Percentiles rank a stretch among this genome's conserved stretches.
phyloP scores from a whole-genome alignment of 2,113 vertebrate genomes.

The Zapornia atra region DNA sequence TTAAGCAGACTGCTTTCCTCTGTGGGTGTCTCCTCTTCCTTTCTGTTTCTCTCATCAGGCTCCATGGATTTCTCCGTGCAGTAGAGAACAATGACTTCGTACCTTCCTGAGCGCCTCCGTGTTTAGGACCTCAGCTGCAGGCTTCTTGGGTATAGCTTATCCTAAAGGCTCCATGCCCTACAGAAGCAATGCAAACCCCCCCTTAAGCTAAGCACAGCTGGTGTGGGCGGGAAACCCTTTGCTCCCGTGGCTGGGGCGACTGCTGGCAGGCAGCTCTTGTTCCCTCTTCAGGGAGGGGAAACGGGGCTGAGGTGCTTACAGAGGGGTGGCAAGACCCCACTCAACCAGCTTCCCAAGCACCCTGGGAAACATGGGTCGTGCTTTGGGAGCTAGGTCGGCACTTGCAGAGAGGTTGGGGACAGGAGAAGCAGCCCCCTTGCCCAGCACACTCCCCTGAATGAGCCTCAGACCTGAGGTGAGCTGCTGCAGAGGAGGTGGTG shows the following conservation, averaged over 20 bases:
- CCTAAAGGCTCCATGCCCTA: neutral
- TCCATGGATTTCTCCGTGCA: neutral
- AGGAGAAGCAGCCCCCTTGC: neutral
- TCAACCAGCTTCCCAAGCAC: neutral
- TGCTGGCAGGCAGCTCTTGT: neutral
- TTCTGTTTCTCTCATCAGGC: neutral
- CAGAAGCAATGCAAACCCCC: neutral
- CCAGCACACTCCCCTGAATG: neutral
- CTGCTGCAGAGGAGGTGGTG: neutral
- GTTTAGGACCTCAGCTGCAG: neutral
- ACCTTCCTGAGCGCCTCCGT: neutral
- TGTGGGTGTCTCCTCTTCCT: neutral
- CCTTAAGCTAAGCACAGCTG: neutral
- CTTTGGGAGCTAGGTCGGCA: neutral
- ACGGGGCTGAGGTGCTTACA: rapidly evolving
- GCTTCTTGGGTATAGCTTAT: neutral
- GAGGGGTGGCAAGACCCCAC: neutral
- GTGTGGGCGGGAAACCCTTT: neutral
- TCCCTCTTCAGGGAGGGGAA: neutral
- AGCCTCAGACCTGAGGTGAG: neutral
- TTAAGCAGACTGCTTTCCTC: neutral
- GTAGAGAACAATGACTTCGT: neutral
- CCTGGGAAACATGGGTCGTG: rapidly evolving
- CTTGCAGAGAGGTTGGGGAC: neutral
- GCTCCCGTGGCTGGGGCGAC: neutral